Evolutionary conservation across 2,797 vertebrate genomes (phyloP).

Genomic region (Hypotaenidia philippensis): DNA sequence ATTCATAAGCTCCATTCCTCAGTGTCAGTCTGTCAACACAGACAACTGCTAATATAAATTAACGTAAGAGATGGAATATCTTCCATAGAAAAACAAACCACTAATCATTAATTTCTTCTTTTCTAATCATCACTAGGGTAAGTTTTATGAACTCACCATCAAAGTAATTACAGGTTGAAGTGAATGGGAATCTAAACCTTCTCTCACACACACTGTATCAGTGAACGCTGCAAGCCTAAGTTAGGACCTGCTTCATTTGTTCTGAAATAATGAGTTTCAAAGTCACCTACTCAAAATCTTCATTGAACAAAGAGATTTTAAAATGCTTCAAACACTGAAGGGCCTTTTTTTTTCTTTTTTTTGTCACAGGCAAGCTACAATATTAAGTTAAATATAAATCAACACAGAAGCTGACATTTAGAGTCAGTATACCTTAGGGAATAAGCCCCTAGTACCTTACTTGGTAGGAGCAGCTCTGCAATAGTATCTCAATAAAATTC

Average conservation of each 20-base stretch:
- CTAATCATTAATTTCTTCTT: background rate
- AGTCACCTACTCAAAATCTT: background rate
- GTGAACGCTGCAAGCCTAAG: background rate
- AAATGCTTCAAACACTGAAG: background rate
- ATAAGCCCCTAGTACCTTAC: background rate
- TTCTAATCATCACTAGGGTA: background rate
- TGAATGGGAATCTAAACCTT: background rate
- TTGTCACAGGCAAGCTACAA: background rate
- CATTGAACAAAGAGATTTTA: background rate
- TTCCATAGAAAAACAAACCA: background rate
- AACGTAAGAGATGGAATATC: background rate
- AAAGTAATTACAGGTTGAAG: background rate
- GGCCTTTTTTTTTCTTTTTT: background rate
- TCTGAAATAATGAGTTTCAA: background rate
- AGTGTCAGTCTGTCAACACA: background rate
- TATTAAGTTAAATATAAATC: background rate
- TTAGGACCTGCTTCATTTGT: background rate
- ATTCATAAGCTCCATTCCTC: background rate
- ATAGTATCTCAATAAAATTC: background rate
- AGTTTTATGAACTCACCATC: background rate
- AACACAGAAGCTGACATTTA: fast-evolving
- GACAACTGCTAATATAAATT: background rate
- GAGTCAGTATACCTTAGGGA: background rate
- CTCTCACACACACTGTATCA: background rate
- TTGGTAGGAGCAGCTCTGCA: background rate